These are phyloP conservation scores for Pseudomyrmex gracilis DNA, from an alignment of 1,140 invertebrate genomes.

Conservation along the genomic window DNA sequence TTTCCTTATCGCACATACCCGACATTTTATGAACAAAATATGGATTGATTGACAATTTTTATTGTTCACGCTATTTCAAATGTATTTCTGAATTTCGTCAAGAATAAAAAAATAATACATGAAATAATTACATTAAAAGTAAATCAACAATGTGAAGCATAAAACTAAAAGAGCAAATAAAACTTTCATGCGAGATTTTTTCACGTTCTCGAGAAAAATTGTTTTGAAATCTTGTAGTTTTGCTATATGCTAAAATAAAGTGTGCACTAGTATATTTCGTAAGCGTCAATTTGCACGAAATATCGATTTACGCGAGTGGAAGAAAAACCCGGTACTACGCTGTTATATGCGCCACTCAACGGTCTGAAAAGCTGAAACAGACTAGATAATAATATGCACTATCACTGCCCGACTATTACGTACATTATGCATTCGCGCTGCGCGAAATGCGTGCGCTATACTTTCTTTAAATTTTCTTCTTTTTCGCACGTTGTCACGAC, in stretches of 20 bases:
- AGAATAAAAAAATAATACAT: not conserved
- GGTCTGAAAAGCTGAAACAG: slow-evolving; percentile 30
- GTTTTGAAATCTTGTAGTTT: slow-evolving; percentile 7
- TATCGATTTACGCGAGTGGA: slow-evolving; percentile 3
- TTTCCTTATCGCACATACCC: not conserved
- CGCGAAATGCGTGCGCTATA: slow-evolving; percentile 28
- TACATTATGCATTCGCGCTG: slow-evolving; percentile 19
- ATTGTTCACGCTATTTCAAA: not conserved
- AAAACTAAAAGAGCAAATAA: not conserved
- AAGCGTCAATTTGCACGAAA: not conserved
- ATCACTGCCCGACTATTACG: not conserved
- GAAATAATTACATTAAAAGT: not conserved
- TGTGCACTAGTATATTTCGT: not conserved
- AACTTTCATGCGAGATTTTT: not conserved
- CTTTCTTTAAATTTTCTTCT: slow-evolving; percentile 7
- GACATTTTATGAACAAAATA: slow-evolving; percentile 5
- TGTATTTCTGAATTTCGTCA: slow-evolving; percentile 5
- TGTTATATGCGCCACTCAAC: slow-evolving; percentile 18
- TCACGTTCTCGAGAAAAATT: not conserved
- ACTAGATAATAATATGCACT: not conserved
- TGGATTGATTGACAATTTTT: not conserved
- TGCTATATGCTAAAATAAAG: slow-evolving; percentile 19
- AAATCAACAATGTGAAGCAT: not conserved
- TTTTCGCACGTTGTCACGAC: not conserved
- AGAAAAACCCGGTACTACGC: not conserved